Conservation (phyloP, 2,888 invertebrate species). For the Cryptophagus acutangulus region DNA sequence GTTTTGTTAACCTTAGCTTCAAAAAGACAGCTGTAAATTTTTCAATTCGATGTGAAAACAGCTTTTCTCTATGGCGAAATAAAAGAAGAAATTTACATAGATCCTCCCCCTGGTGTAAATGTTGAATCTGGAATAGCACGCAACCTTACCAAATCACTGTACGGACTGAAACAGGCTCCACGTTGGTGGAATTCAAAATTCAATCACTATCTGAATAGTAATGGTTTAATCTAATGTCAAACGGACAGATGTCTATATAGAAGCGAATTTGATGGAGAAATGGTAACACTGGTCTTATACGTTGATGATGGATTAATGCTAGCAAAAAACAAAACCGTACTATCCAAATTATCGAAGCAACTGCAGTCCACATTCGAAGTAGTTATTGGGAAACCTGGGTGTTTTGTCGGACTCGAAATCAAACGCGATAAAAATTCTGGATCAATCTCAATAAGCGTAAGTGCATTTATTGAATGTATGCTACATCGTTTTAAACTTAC, state of each 20-base stretch:
- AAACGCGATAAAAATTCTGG: too few relatives aligned
- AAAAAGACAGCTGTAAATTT: slow-evolving; percentile 14
- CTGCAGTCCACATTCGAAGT: too few relatives aligned
- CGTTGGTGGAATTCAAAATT: slow-evolving; percentile 26
- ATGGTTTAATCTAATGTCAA: slow-evolving; percentile 26
- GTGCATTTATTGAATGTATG: neutral
- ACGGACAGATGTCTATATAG: slow-evolving; percentile 36
- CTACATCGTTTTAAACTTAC: neutral
- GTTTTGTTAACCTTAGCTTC: slow-evolving; percentile 19
- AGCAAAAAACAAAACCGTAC: too few relatives aligned
- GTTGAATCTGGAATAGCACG: slow-evolving; percentile 26
- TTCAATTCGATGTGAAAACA: slow-evolving; percentile 28
- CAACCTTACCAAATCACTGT: slow-evolving; percentile 32
- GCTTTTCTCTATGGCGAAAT: slow-evolving; percentile 26
- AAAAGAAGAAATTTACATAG: slow-evolving; percentile 22
- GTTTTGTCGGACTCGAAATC: slow-evolving; percentile 3
- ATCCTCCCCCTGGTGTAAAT: too few relatives aligned
- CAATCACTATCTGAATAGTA: slow-evolving; percentile 27
- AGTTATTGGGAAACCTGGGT: too few relatives aligned
- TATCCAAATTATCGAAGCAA: too few relatives aligned
- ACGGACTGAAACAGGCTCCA: slow-evolving; percentile 35
- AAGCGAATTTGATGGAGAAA: too few relatives aligned
- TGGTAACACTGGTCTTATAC: too few relatives aligned
- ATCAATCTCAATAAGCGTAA: too few relatives aligned
- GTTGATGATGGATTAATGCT: too few relatives aligned